Evolutionary conservation across 2,113 vertebrate species (phyloP), one percentile per base, ranked within the genome.

Genomic region (Taxidea taxus): DNA sequence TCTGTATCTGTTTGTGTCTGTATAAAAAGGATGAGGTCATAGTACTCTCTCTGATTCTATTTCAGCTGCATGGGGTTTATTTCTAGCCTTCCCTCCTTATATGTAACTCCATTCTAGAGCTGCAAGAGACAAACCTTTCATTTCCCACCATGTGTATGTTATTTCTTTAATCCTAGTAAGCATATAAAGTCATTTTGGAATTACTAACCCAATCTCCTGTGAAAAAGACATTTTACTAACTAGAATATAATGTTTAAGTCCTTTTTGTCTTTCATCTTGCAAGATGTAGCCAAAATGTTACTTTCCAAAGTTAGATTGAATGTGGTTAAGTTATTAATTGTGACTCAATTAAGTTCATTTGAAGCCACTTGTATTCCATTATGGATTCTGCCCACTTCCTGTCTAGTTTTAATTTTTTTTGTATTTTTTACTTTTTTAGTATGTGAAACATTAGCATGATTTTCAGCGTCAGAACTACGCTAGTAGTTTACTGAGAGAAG

Each of bases 301-400:
- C 58, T 85, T 85, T 77, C 23, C 60, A 60, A 62, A 54, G 29
- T 81, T 25, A 18, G 9, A 47, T 47, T 89, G 44, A 47, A 15
- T 83, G 66, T 58, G 68, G 31, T 86, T 64, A 18, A 92, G 6
- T 82, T 87, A 44, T 75, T 82, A 74, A 93, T 74, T 86, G 37
- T 66, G 64, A 85, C 86, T 75, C 44, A 49, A 4, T 44, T 85
- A 88, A n/a, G 27, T 81, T 66, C 58, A 56, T 87, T 87, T 95
- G 81, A 77, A 87, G 42, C 58, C 16, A 51, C 21, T 82, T 87
- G 23, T 83, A 39, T 91, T 62, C 87, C 66, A 68, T 75, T 90
- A n/a, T 82, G 49, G 49, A 90, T 39, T 95, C 54, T 97, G 23
- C 31, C n/a, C 13, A 94, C 18, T 83, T 97, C 31, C 29, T 83